Conservation (phyloP, 2,888 invertebrate species). For the Apotomis turbidana region DNA sequence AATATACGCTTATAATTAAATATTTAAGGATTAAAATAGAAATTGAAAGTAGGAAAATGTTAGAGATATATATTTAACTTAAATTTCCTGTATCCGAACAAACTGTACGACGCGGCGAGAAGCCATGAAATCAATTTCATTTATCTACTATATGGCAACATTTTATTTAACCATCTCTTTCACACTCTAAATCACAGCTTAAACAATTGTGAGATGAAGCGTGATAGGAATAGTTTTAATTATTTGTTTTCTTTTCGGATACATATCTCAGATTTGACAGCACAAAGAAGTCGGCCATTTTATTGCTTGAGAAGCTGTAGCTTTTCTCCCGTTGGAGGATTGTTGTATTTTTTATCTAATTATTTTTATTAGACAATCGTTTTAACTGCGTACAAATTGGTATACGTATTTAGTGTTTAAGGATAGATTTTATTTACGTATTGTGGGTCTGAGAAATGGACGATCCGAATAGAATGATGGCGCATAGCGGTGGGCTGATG, state of each 20-base stretch:
- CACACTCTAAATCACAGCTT: constrained; percentile 57
- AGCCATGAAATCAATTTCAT: constrained; percentile 41
- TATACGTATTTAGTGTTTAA: constrained; percentile 78
- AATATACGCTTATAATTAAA: background rate
- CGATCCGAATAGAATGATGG: constrained; percentile 93
- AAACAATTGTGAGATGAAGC: constrained; percentile 63
- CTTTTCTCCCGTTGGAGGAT: constrained; percentile 58
- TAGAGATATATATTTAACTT: background rate
- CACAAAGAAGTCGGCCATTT: constrained; percentile 83
- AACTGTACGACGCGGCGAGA: constrained; percentile 34
- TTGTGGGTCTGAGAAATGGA: constrained; percentile 84
- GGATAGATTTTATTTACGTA: constrained; percentile 67
- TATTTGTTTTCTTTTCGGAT: constrained; percentile 78
- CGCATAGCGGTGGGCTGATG: constrained; percentile 91
- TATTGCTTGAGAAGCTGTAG: constrained; percentile 70
- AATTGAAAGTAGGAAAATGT: too few relatives aligned
- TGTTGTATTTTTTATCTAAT: constrained; percentile 67
- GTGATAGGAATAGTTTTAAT: constrained; percentile 73
- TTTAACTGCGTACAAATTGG: constrained; percentile 73
- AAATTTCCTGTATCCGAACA: constrained; percentile 20
- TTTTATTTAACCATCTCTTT: constrained; percentile 60
- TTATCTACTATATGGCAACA: constrained; percentile 54
- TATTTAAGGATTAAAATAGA: background rate
- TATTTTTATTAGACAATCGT: constrained; percentile 58
- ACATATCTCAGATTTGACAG: constrained; percentile 76